These are phyloP conservation scores for Ganaspis brasiliensis DNA, from an alignment of 2,888 invertebrate genomes.

Conservation along the genomic window DNA sequence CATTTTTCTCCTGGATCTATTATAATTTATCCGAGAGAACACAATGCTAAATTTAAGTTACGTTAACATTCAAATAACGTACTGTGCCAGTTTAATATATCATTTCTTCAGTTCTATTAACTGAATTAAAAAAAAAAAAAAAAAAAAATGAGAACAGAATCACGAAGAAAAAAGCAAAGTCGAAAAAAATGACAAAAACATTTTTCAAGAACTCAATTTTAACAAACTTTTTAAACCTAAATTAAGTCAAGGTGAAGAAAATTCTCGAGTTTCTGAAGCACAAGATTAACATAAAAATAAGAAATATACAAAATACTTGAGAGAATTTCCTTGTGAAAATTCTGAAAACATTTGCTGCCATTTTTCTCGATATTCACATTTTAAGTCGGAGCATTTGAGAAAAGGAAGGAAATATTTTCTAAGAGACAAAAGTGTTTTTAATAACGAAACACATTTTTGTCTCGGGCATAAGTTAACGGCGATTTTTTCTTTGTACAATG, in stretches of 20 bases:
- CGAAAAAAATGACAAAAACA: conserved; percentile 11
- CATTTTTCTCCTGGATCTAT: conserved; percentile 28
- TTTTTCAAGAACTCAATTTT: conserved; percentile 1
- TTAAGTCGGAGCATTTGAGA: conserved; percentile 46
- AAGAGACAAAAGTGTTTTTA: conserved; percentile 16
- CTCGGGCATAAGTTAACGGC: conserved; percentile 35
- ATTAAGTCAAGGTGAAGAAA: background rate
- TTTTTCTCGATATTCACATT: conserved; percentile 13
- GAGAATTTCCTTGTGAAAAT: conserved; percentile 9
- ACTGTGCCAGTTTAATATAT: conserved; percentile 54
- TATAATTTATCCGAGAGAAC: conserved; percentile 51
- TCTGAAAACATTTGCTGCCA: conserved; percentile 1
- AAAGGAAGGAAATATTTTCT: conserved; percentile 32
- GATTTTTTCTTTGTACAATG: conserved; percentile 55
- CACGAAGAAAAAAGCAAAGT: conserved; percentile 19
- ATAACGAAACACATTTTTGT: conserved; percentile 20
- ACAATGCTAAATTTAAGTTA: conserved; percentile 52
- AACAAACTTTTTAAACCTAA: background rate
- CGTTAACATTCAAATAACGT: conserved; percentile 63
- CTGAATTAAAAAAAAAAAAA: too few species aligned
- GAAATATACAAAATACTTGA: conserved; percentile 18
- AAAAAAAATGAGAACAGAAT: conserved; percentile 22
- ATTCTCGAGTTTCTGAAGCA: background rate
- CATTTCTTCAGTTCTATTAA: conserved; percentile 33
- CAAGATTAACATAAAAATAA: conserved; percentile 26